Evolutionary conservation across 2,888 invertebrate genomes (phyloP).

Genomic region (Creontiades dilutus): DNA sequence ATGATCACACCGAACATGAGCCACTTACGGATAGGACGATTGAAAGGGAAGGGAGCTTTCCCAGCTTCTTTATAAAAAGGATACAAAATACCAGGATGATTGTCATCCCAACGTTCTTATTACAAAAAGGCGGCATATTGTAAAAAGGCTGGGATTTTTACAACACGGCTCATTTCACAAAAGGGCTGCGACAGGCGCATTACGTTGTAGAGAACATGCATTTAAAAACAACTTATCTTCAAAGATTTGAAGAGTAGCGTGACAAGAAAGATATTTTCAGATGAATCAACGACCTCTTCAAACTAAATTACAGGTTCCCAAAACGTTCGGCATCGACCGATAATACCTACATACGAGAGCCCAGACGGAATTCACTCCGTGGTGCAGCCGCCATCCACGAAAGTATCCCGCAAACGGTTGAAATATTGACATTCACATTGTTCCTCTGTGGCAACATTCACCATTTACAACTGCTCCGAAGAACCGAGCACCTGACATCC

Average conservation of each 20-base stretch:
- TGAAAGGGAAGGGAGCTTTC: too few species aligned
- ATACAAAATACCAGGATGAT: too few species aligned
- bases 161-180: not conserved
- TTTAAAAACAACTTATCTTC: not conserved
- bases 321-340: not conserved
- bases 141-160: too few species aligned
- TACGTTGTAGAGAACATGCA: not conserved
- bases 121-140: too few species aligned
- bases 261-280: not conserved
- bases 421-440: slow-evolving; percentile 15
- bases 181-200: not conserved
- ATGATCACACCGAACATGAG: too few species aligned
- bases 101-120: too few species aligned
- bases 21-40: too few species aligned
- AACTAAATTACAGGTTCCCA: slow-evolving; percentile 12
- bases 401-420: not conserved
- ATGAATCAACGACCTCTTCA: not conserved
- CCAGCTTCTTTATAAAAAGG: too few species aligned
- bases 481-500: slow-evolving; percentile 8
- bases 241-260: not conserved
- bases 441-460: not conserved
- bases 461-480: slow-evolving; percentile 1
- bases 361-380: not conserved
- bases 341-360: not conserved
- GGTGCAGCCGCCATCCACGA: not conserved